Evolutionary conservation across 1,140 invertebrate genomes (phyloP), one percentile per base, ranked within the genome.

Genomic region (Cyrtorhinus lividipennis): DNA sequence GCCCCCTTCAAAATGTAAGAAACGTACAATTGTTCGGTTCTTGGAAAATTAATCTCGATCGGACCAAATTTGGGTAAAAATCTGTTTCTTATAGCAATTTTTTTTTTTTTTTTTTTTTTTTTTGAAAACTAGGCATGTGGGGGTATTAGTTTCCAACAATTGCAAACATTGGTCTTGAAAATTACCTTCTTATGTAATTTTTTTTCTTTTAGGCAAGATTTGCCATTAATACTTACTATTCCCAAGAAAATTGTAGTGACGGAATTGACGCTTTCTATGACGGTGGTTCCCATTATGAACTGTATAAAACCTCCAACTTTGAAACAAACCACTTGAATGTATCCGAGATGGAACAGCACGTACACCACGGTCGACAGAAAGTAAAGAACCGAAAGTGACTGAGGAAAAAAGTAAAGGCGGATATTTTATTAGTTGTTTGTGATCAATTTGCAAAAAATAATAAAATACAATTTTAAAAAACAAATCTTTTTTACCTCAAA

Each of bases 161-260:
- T n/a, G n/a, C n/a, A n/a, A n/a, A n/a, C n/a, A n/a, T n/a, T n/a
- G n/a, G n/a, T n/a, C n/a, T n/a, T n/a, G n/a, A n/a, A n/a, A n/a
- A n/a, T n/a, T n/a, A n/a, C n/a, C n/a, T n/a, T n/a, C n/a, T n/a
- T n/a, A n/a, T n/a, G n/a, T n/a, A n/a, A n/a, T n/a, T n/a, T n/a
- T n/a, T n/a, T n/a, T n/a, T n/a, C n/a, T n/a, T n/a, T n/a, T n/a
- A n/a, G n/a, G n/a, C n/a, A n/a, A n/a, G n/a, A n/a, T n/a, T n/a
- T n/a, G n/a, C n/a, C n/a, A n/a, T n/a, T n/a, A n/a, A n/a, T n/a
- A 69, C 66, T 75, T 75, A 90, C 87, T 86, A 88, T 87, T 69
- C 92, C 91, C 1, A 96, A 73, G 70, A 95, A 95, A 15, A 92
- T 87, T 72, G 92, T 94, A 0, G 87, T 90, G 1, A 90, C 85